Conservation (phyloP, 2,113 vertebrate genomes). For the Dromiciops gliroides region DNA sequence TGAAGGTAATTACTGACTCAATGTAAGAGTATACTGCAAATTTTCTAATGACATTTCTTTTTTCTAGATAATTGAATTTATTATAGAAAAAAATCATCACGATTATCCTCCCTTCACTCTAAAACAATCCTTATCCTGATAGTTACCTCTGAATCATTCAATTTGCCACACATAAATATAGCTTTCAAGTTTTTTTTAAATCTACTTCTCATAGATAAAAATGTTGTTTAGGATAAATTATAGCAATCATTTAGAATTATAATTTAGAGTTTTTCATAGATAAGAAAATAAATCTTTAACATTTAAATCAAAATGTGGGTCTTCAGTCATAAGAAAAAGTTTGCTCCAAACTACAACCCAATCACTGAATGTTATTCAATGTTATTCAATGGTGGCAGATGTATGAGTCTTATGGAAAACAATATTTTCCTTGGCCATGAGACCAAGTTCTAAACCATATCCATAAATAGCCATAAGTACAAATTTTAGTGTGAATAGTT, state of each 20-base stretch:
- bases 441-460: accelerated
- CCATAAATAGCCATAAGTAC: too few species aligned
- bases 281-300: neutral
- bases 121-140: neutral
- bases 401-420: neutral
- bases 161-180: neutral
- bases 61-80: neutral
- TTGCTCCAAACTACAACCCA: neutral
- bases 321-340: neutral
- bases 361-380: neutral
- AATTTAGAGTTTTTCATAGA: neutral
- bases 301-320: neutral
- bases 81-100: constrained; percentile 11
- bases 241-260: neutral
- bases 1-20: neutral
- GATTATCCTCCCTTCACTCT: neutral
- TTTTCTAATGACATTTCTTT: neutral
- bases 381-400: neutral
- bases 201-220: neutral
- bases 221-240: neutral
- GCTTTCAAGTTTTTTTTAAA: neutral
- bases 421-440: neutral
- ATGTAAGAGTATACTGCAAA: neutral
- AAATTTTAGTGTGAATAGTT: accelerated
- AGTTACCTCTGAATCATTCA: neutral